Evolutionary conservation across 2,888 invertebrate genomes (phyloP).

Genomic region (Chrysodeixis includens): DNA sequence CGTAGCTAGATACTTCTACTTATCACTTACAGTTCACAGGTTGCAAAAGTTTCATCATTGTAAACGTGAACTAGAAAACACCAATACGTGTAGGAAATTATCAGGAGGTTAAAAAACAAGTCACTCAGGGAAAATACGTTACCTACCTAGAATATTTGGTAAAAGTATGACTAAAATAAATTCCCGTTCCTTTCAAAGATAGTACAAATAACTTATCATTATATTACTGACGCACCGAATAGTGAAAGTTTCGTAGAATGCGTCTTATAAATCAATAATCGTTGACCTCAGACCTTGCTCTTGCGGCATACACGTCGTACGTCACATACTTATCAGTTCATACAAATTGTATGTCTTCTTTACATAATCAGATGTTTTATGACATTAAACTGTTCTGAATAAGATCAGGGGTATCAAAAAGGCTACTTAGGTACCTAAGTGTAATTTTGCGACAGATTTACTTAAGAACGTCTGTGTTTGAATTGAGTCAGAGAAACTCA

Average conservation of each 20-base stretch:
- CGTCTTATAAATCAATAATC: neutral
- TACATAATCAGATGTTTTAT: slow-evolving; percentile 4
- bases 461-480: too few relatives aligned
- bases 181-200: neutral
- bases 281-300: neutral
- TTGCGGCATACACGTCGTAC: neutral
- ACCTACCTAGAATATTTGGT: neutral
- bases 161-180: neutral
- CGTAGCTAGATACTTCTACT: too few relatives aligned
- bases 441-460: too few relatives aligned
- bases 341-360: neutral
- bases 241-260: slow-evolving; percentile 4
- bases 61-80: neutral
- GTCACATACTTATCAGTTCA: neutral
- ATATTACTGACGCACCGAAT: neutral
- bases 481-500: too few relatives aligned
- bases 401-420: too few relatives aligned
- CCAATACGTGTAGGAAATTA: neutral
- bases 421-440: too few relatives aligned
- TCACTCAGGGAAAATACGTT: neutral
- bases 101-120: neutral
- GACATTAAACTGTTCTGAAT: neutral
- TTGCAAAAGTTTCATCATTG: neutral
- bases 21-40: too few relatives aligned
- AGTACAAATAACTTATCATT: neutral